phyloP scores from a whole-genome alignment of 1,140 invertebrate genomes.

The Gonatopus flavifemur region DNA sequence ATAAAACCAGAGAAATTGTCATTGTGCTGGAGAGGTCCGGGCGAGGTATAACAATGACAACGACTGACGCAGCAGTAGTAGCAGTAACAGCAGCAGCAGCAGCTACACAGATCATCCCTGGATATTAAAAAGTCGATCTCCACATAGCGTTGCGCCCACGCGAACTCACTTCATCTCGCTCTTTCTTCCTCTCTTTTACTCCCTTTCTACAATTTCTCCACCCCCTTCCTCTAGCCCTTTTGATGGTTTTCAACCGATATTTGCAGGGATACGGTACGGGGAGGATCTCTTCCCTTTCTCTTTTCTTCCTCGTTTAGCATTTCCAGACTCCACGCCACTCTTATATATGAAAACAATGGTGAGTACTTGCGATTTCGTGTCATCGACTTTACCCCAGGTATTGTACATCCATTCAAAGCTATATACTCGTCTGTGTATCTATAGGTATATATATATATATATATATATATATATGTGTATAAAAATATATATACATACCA shows the following conservation, averaged over 20 bases:
- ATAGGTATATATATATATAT: no score
- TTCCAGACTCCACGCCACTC: conserved; percentile 16
- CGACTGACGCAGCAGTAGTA: conserved; percentile 53
- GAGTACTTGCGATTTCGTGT: conserved; percentile 40
- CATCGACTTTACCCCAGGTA: conserved; percentile 26
- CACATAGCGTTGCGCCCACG: conserved; percentile 5
- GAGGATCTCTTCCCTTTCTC: neutral
- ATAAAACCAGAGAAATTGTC: conserved; percentile 56
- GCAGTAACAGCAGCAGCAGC: no score
- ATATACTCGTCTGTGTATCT: no score
- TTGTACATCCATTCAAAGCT: conserved; percentile 26
- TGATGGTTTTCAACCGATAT: conserved; percentile 29
- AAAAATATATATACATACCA: no score
- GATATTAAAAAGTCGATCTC: conserved; percentile 54
- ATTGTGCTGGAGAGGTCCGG: conserved; percentile 55
- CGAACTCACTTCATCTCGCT: neutral
- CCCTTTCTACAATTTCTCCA: neutral
- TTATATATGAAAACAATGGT: conserved; percentile 35
- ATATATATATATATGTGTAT: no score
- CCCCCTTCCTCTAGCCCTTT: conserved; percentile 4
- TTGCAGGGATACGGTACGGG: neutral
- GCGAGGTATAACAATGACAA: conserved; percentile 55
- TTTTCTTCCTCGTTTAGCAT: no score
- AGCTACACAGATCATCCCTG: conserved; percentile 55
- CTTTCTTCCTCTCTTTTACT: neutral